Evolutionary conservation across 2,888 invertebrate genomes (phyloP).

Genomic region (Apodemia hepburni): DNA sequence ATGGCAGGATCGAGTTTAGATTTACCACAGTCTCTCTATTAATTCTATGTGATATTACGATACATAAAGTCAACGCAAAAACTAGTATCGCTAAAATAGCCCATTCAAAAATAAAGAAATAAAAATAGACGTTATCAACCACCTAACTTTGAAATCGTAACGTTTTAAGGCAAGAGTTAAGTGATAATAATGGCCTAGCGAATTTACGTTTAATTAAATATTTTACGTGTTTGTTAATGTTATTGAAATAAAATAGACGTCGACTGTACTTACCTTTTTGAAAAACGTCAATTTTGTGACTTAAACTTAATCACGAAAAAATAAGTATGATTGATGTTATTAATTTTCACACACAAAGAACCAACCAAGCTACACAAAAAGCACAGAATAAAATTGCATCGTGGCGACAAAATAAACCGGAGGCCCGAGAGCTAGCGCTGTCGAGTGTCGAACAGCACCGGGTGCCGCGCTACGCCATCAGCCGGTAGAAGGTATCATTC

Average conservation of each 20-base stretch:
- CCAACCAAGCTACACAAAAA: conserved; percentile 29
- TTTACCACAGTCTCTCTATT: neutral
- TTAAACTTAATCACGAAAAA: neutral
- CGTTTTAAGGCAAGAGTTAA: neutral
- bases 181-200: neutral
- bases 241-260: neutral
- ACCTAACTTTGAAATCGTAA: neutral
- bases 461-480: conserved; percentile 32
- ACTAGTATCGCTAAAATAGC: neutral
- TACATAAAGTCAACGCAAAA: neutral
- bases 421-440: conserved; percentile 18
- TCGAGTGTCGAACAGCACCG: conserved; percentile 20
- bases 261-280: conserved; percentile 4
- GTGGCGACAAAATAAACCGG: conserved; percentile 22
- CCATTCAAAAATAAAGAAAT: neutral
- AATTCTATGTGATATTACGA: neutral
- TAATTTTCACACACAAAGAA: conserved; percentile 20
- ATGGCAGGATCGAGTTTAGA: neutral
- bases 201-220: neutral
- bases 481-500: conserved; percentile 7
- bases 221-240: neutral
- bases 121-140: neutral
- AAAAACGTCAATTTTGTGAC: neutral
- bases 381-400: conserved; percentile 31
- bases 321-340: neutral